phyloP scores from a whole-genome alignment of 2,797 vertebrate species.

The Sus cebifrons region DNA sequence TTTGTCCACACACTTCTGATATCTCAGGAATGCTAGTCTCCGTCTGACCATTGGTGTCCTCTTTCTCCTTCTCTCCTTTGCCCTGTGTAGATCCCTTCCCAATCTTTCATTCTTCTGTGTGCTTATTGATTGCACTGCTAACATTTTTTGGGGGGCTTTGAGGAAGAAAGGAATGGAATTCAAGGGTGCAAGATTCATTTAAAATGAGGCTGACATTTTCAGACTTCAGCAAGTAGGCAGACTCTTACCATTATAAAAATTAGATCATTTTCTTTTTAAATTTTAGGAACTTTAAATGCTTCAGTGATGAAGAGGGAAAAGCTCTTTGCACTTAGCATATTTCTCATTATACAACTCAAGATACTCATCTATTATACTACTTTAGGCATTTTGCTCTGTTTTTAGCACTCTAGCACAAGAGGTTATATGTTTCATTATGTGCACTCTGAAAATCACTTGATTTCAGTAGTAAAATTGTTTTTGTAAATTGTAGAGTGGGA shows the following conservation, averaged over 20 bases:
- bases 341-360: conserved; percentile 54
- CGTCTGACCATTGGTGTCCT: neutral
- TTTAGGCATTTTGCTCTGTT: conserved; percentile 45
- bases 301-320: conserved; percentile 58
- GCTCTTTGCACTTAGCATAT: conserved; percentile 61
- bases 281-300: conserved; percentile 54
- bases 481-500: neutral
- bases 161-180: conserved; percentile 50
- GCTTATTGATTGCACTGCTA: conserved; percentile 41
- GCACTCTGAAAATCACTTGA: conserved; percentile 54
- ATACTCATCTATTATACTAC: neutral
- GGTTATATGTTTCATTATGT: conserved; percentile 29
- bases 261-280: conserved; percentile 70
- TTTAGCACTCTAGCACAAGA: conserved; percentile 42
- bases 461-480: neutral
- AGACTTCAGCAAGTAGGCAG: conserved; percentile 11
- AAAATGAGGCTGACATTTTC: conserved; percentile 70
- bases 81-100: neutral
- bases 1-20: neutral
- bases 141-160: neutral
- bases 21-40: neutral
- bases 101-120: neutral
- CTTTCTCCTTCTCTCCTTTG: neutral
- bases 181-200: conserved; percentile 60
- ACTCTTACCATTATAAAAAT: conserved; percentile 70